These are phyloP conservation scores for Drosophila merina DNA, from an alignment of 2,888 invertebrate species.

Conservation along the genomic window DNA sequence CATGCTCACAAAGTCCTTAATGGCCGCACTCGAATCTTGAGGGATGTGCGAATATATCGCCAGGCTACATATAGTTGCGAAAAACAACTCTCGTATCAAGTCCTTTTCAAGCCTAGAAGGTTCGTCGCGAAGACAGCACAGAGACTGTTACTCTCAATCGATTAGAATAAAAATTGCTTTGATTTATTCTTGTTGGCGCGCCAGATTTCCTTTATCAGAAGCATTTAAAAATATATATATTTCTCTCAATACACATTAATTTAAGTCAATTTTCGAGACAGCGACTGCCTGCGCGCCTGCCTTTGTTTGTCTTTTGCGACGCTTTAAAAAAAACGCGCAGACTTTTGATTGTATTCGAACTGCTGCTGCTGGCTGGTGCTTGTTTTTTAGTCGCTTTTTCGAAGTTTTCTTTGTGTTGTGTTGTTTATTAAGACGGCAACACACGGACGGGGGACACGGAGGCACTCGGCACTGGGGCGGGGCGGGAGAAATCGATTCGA, in stretches of 20 bases:
- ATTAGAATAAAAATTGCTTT: slow-evolving; percentile 5
- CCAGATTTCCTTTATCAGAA: slow-evolving; percentile 17
- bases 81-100: neutral
- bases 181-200: slow-evolving; percentile 11
- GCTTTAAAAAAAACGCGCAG: slow-evolving; percentile 61
- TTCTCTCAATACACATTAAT: slow-evolving; percentile 22
- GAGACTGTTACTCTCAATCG: neutral
- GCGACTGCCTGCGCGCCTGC: slow-evolving; percentile 7
- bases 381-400: slow-evolving; percentile 37
- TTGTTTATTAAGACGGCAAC: slow-evolving; percentile 7
- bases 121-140: neutral
- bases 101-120: neutral
- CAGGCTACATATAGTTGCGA: slow-evolving; percentile 60
- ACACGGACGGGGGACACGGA: slow-evolving; percentile 9
- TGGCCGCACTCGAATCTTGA: slow-evolving; percentile 74
- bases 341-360: slow-evolving; percentile 52
- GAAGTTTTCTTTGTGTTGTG: slow-evolving; percentile 69
- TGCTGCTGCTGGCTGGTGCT: slow-evolving; percentile 45
- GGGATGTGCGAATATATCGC: slow-evolving; percentile 10
- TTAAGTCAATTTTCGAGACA: slow-evolving; percentile 30
- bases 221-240: slow-evolving; percentile 29
- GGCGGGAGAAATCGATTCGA: slow-evolving; percentile 5
- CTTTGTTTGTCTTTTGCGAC: slow-evolving; percentile 46
- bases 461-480: neutral
- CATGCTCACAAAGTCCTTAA: slow-evolving; percentile 84